Base-by-base conservation (phyloP, 2,113 vertebrate genomes). In the Spilogale gracilis region DNA sequence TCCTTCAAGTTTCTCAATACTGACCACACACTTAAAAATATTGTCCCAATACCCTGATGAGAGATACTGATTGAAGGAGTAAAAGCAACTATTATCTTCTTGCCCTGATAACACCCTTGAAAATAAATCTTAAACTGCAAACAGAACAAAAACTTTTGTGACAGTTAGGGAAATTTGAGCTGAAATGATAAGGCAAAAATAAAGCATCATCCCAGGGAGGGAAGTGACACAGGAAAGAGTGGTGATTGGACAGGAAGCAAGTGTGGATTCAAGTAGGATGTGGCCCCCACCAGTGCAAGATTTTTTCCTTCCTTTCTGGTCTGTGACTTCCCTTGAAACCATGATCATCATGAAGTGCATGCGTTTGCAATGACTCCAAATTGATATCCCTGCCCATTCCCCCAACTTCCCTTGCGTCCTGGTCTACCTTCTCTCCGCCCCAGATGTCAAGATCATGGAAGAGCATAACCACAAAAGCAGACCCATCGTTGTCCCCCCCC, bases 181-280 rank as follows among this genome's bases (percentile, higher is more conserved):
- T 58, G 11, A n/a, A 78, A 74, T 50, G 60, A 58, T 81, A 84
- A 92, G 32, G 21, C 60, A 88, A 95, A 94, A 94, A 54, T 43
- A 58, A 96, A 92, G 61, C 6, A 9, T 56, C 61, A 54, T 10
- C 13, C n/a, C 14, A 69, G 38, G 10, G 30, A 86, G 13, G 60
- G 85, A 94, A 94, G 54, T 91, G 71, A 20, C 81, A 78, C 52
- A 94, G 96, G 94, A 97, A 93, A 56, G 27, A 67, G 48, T 7
- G 16, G 91, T 0, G 2, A 65, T 43, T 45, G 43, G 79, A 95
- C 63, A 89, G 96, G 97, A 97, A 96, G 48, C 78, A 81, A 92
- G 91, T 91, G 54, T 38, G 50, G 95, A 85, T 95, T 85, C 88
- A 38, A 4, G 6, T 4, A 93, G 93, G 91, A 65, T 48, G 48